A percentile compares a stretch with the other conserved stretches of the same genome.
These are phyloP conservation scores for Prunella himalayana DNA, from an alignment of 2,113 vertebrate genomes.

Conservation along the genomic window DNA sequence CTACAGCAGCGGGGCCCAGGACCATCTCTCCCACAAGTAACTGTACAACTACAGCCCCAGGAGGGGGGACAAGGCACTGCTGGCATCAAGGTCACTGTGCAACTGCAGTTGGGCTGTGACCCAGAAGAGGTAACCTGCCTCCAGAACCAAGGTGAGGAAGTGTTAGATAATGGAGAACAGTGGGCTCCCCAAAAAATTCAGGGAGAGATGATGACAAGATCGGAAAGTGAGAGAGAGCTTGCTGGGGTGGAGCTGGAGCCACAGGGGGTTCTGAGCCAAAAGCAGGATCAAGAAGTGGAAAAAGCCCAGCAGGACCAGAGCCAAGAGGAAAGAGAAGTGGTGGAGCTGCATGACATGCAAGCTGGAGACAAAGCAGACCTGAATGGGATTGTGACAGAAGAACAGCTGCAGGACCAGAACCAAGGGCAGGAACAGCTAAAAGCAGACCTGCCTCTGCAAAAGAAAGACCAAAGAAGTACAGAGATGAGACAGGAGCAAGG, in stretches of 20 bases:
- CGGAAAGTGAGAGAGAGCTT: background rate
- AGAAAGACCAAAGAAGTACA: background rate
- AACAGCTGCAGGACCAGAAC: background rate
- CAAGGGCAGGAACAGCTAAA: background rate
- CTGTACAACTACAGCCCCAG: background rate
- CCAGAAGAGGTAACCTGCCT: background rate
- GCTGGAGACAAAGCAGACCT: background rate
- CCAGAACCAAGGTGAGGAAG: background rate
- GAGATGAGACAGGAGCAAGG: background rate
- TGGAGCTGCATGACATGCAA: background rate
- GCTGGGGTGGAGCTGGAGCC: background rate
- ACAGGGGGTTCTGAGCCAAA: background rate
- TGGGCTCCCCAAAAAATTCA: background rate
- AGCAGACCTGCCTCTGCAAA: background rate
- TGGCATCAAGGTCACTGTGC: background rate
- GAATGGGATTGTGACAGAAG: background rate
- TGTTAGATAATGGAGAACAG: background rate
- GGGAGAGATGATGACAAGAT: background rate
- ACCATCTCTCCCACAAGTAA: background rate
- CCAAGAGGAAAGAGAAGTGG: background rate
- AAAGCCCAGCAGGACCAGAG: background rate
- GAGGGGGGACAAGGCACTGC: background rate
- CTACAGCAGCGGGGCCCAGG: background rate
- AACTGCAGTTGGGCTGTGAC: background rate
- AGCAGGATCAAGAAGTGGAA: background rate